phyloP scores from a whole-genome alignment of 2,797 vertebrate species.

The Halcyon leucocephala region DNA sequence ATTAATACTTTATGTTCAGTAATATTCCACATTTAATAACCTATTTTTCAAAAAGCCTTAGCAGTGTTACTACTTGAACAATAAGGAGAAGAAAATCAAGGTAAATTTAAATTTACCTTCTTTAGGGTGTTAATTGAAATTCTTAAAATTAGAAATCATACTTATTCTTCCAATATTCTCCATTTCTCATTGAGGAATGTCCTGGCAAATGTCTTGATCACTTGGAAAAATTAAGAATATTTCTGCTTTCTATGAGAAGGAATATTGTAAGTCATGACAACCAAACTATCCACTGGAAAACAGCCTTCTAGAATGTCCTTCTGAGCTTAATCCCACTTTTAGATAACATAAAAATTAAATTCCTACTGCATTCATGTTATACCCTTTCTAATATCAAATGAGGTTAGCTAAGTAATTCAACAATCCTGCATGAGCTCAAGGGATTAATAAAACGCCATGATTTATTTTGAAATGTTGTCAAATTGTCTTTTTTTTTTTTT shows the following conservation, averaged over 20 bases:
- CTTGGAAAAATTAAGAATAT: not conserved
- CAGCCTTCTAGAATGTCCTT: not conserved
- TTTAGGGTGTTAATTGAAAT: not conserved
- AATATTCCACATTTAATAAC: not conserved
- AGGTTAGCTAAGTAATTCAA: constrained; percentile 12
- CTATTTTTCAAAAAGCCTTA: not conserved
- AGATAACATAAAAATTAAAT: constrained; percentile 44
- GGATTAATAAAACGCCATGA: constrained; percentile 5
- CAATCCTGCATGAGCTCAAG: not conserved
- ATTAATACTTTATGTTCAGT: not conserved
- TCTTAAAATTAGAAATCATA: not conserved
- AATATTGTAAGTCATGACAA: not conserved
- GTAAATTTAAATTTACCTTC: not conserved
- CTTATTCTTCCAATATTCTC: not conserved
- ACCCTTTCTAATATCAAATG: not conserved
- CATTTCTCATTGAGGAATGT: not conserved
- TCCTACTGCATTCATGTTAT: not conserved
- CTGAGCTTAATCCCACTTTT: not conserved
- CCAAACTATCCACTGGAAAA: not conserved
- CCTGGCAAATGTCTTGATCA: not conserved
- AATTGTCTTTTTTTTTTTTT: not conserved
- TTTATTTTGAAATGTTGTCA: constrained; percentile 40
- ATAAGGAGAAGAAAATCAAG: not conserved
- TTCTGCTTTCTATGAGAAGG: not conserved
- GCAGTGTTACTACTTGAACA: not conserved